These are phyloP conservation scores for Anthonomus grandis DNA, from an alignment of 1,140 invertebrate species.

Conservation along the genomic window DNA sequence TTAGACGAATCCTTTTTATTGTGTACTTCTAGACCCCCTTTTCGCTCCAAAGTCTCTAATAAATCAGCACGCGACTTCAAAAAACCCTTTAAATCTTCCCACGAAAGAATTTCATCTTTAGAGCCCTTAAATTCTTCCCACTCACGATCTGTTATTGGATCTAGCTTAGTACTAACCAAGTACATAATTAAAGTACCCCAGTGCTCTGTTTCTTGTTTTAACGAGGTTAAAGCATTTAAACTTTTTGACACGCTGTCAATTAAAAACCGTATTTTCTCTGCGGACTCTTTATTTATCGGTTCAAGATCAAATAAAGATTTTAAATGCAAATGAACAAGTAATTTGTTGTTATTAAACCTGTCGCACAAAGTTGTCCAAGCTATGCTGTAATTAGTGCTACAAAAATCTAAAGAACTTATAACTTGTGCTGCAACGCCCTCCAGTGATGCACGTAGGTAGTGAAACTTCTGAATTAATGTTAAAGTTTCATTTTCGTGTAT, in stretches of 20 bases:
- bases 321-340: constrained; percentile 16
- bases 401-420: constrained; percentile 37
- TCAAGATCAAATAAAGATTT: constrained; percentile 11
- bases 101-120: not conserved
- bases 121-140: constrained; percentile 17
- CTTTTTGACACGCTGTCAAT: constrained; percentile 25
- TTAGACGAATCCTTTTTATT: not conserved
- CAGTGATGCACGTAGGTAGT: too few relatives aligned
- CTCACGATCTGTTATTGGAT: constrained; percentile 14
- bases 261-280: constrained; percentile 6
- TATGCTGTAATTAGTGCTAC: too few relatives aligned
- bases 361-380: constrained; percentile 39
- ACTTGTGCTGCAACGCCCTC: constrained; percentile 33
- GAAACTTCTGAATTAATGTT: constrained; percentile 36
- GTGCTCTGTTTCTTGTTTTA: constrained; percentile 21
- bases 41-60: not conserved
- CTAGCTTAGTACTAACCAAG: constrained; percentile 19
- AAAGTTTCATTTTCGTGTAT: constrained; percentile 35
- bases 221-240: constrained; percentile 20
- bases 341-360: too few relatives aligned
- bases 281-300: constrained; percentile 1
- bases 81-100: not conserved
- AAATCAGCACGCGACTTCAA: not conserved
- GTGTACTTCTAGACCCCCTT: not conserved
- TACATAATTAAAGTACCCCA: constrained; percentile 33